These are phyloP conservation scores for Microtus montanus DNA, from an alignment of 2,113 vertebrate genomes.

Conservation along the genomic window DNA sequence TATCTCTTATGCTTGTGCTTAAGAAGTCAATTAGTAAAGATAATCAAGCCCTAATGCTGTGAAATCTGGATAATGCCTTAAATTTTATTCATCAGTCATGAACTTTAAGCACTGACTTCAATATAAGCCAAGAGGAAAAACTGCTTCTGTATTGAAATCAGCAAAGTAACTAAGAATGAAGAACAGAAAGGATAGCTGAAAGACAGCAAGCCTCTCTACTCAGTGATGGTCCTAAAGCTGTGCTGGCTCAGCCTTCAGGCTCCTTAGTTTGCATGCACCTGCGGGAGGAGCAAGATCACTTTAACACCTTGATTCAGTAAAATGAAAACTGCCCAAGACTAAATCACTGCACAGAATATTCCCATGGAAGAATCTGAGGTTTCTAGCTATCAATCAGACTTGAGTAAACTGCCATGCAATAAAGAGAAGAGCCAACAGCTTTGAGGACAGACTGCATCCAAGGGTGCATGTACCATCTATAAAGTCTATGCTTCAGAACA, in stretches of 20 bases:
- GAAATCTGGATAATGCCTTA: slow-evolving; percentile 10
- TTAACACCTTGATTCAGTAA: neutral
- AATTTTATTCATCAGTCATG: slow-evolving; percentile 3
- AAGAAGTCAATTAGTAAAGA: slow-evolving; percentile 45
- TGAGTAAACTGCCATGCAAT: neutral
- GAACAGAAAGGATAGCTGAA: neutral
- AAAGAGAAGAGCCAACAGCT: neutral
- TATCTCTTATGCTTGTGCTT: slow-evolving; percentile 8
- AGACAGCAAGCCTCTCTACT: neutral
- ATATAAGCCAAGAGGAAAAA: slow-evolving; percentile 17
- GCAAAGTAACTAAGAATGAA: slow-evolving; percentile 20
- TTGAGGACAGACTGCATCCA: neutral
- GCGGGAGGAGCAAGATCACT: neutral
- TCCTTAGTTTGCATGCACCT: slow-evolving; percentile 15
- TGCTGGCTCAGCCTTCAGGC: slow-evolving; percentile 18
- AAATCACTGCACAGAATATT: neutral
- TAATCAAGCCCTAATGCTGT: neutral
- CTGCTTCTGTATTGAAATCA: neutral
- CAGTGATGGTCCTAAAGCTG: neutral
- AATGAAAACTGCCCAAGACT: slow-evolving; percentile 18
- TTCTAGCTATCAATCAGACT: neutral
- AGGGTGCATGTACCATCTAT: neutral
- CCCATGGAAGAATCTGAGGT: neutral
- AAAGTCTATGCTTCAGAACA: slow-evolving; percentile 1
- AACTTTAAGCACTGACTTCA: slow-evolving; percentile 35